Evolutionary conservation across 2,113 vertebrate species (phyloP).

Genomic region (Balaenoptera acutorostrata): DNA sequence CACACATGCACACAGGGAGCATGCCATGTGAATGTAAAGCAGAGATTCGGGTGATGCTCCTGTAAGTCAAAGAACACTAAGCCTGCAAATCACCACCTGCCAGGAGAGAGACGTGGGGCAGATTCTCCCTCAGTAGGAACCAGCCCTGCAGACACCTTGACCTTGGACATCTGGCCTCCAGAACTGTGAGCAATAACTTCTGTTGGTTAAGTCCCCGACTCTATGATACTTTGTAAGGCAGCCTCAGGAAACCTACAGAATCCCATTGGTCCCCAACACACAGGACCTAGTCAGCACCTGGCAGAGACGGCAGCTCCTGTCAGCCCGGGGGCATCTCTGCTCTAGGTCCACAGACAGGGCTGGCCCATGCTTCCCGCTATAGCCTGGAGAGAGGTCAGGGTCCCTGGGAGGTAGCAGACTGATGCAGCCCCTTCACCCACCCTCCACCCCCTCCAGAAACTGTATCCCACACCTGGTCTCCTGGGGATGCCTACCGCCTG

Average conservation of each 20-base stretch:
- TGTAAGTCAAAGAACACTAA: not conserved
- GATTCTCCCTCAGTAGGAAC: not conserved
- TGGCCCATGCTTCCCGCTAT: rapidly evolving
- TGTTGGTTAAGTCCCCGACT: rapidly evolving
- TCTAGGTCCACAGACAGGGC: not conserved
- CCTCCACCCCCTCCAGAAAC: not conserved
- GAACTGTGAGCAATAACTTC: not conserved
- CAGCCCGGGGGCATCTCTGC: not conserved
- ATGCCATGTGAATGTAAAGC: rapidly evolving
- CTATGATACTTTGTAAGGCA: not conserved
- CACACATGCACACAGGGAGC: not conserved
- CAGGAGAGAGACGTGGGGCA: rapidly evolving
- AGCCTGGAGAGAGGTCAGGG: not conserved
- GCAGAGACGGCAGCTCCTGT: no score
- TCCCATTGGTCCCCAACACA: no score
- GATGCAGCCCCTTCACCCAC: rapidly evolving
- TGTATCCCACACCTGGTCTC: not conserved
- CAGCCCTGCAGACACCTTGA: rapidly evolving
- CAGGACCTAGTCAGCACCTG: not conserved
- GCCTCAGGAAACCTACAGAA: no score
- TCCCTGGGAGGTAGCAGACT: rapidly evolving
- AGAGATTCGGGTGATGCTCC: not conserved
- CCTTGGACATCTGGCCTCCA: not conserved
- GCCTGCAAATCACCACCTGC: no score
- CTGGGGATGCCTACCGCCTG: rapidly evolving